Base-by-base conservation (phyloP, 2,113 vertebrate species). In the Pitta sordida region DNA sequence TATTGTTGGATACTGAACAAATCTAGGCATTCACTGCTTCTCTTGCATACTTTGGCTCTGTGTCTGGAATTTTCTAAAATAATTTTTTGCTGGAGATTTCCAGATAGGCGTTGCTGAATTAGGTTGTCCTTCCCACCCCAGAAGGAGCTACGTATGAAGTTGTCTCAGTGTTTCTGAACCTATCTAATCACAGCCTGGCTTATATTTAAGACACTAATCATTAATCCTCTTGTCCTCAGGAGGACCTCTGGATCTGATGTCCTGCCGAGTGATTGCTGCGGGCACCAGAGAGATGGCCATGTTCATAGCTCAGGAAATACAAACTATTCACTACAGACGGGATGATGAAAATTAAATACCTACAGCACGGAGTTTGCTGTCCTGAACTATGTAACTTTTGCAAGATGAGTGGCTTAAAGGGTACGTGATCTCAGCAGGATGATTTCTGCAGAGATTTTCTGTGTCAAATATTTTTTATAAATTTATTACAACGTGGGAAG, bases 181-280 rank as follows among this genome's bases (percentile, higher is more conserved):
- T n/a, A 9, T 60, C 26, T 65, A n/a, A 64, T 88, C 77, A 82
- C 77, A 83, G 43, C 6, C 5, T 34, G 9, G 18, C 13, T 64
- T 87, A 29, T 55, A 59, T 58, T 77, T 62, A 65, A 91, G 67
- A 41, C 41, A 34, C 29, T 76, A 83, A 48, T 93, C 17, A 3
- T 76, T 63, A 85, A 75, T 82, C 58, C 27, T 97, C 53, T 95
- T 90, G 89, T 92, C 96, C 56, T 44, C 94, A 99, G 98, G 98
- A 13, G 98, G 98, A 70, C 98, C 98, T 59, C 97, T 99, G 39
- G 98, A 99, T 93, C 98, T 99, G 44, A 99, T 99, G 98, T 98
- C 98, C 32, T 98, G 98, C 82, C 97, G 98, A 62, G 98, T 99
- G 64, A 91, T 99, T n/a, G 98, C 98, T 37, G 98, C 98, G 0